phyloP scores from a whole-genome alignment of 1,140 invertebrate species.

The Forficula auricularia region DNA sequence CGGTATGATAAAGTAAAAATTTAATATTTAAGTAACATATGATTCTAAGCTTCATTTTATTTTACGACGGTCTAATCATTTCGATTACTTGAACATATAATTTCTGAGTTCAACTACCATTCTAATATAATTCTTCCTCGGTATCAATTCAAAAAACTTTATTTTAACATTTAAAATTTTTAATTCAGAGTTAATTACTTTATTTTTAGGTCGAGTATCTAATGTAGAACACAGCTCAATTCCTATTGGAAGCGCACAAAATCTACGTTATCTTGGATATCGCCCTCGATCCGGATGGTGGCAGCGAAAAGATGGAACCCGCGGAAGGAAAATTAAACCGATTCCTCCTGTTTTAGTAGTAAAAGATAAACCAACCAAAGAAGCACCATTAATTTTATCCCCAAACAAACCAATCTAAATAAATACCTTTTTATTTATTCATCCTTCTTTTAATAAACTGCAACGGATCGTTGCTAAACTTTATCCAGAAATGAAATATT shows the following conservation, averaged over 20 bases:
- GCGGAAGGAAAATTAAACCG: slow-evolving; percentile 70
- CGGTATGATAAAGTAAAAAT: no score
- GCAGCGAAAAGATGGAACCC: slow-evolving; percentile 75
- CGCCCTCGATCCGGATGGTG: slow-evolving; percentile 80
- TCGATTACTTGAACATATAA: no score
- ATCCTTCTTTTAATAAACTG: background rate
- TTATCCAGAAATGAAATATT: no score
- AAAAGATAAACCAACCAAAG: slow-evolving; percentile 4
- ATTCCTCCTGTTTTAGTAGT: slow-evolving; percentile 34
- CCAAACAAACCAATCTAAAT: no score
- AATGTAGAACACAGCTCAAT: slow-evolving; percentile 56
- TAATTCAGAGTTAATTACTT: no score
- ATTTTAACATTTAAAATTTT: no score
- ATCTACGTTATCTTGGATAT: slow-evolving; percentile 66
- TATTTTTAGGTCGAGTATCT: slow-evolving; percentile 52
- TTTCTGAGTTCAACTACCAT: no score
- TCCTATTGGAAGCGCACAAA: slow-evolving; percentile 67
- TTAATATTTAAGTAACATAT: no score
- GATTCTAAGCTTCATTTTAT: no score
- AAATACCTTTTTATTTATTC: background rate
- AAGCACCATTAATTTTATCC: background rate
- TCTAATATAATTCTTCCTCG: slow-evolving; percentile 1
- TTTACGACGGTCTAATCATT: no score
- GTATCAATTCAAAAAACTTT: no score
- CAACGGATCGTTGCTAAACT: no score